These are phyloP conservation scores for Manis pentadactyla DNA, from an alignment of 2,797 vertebrate genomes.

Conservation along the genomic window DNA sequence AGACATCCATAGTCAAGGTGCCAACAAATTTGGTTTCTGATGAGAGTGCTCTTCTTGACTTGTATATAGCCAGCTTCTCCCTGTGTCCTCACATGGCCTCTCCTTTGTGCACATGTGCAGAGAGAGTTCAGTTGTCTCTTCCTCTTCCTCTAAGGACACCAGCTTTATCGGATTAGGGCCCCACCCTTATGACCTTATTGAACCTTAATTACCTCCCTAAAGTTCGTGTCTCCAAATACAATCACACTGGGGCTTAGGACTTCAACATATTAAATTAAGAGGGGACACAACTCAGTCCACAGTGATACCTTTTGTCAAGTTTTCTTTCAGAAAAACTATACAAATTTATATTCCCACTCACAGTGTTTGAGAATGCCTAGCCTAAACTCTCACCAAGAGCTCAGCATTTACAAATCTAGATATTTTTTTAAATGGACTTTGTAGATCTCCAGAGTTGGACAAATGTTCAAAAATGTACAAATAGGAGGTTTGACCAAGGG, in stretches of 20 bases:
- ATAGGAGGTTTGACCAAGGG: neutral
- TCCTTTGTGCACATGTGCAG: neutral
- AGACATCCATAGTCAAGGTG: neutral
- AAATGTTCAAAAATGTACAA: neutral
- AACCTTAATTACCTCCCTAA: neutral
- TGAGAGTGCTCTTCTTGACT: neutral
- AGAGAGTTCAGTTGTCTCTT: neutral
- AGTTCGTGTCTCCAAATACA: neutral
- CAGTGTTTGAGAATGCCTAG: neutral
- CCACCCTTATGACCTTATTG: neutral
- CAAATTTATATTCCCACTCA: neutral
- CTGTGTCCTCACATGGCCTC: neutral
- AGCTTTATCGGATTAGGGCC: neutral
- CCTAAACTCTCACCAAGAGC: neutral
- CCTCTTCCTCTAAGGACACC: neutral
- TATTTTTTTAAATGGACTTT: neutral
- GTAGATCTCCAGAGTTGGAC: neutral
- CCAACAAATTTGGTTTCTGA: neutral
- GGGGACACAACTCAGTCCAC: neutral
- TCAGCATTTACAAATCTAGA: neutral
- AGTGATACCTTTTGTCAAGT: neutral
- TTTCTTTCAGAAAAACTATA: neutral
- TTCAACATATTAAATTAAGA: neutral
- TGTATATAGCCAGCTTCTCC: neutral
- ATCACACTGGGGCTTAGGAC: neutral